A percentile compares a stretch with the other conserved stretches of the same genome.
These are phyloP conservation scores for Albula goreensis DNA, from an alignment of 2,113 vertebrate genomes.

Conservation along the genomic window DNA sequence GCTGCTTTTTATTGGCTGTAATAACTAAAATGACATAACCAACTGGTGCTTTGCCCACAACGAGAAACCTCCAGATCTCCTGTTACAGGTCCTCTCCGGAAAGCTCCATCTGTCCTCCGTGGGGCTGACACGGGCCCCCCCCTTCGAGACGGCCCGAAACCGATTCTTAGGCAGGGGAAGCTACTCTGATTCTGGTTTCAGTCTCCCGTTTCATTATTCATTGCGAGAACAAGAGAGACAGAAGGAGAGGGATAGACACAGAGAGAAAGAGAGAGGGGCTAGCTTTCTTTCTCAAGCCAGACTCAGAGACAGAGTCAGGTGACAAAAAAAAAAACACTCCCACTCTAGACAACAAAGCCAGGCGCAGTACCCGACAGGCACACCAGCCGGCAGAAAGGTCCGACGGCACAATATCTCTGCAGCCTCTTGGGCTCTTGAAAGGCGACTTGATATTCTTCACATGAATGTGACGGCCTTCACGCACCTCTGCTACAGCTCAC, in stretches of 20 bases:
- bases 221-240: background rate
- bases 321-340: slow-evolving; percentile 1
- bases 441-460: slow-evolving; percentile 29
- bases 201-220: slow-evolving; percentile 20
- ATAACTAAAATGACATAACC: slow-evolving; percentile 9
- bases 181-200: background rate
- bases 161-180: background rate
- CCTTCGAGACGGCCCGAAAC: background rate
- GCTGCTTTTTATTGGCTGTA: background rate
- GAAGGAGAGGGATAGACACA: background rate
- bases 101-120: background rate
- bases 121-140: background rate
- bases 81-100: background rate
- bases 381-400: background rate
- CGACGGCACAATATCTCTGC: background rate
- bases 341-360: slow-evolving; percentile 2
- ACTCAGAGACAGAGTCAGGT: slow-evolving; percentile 7
- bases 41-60: background rate
- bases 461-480: slow-evolving; percentile 17
- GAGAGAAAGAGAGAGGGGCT: background rate
- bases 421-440: background rate
- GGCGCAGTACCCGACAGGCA: background rate
- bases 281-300: background rate
- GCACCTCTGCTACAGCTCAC: background rate
- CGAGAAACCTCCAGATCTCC: background rate